A percentile compares a stretch with the other conserved stretches of the same genome.
Conservation (phyloP, 2,888 invertebrate genomes). For the Xestobium rufovillosum region DNA sequence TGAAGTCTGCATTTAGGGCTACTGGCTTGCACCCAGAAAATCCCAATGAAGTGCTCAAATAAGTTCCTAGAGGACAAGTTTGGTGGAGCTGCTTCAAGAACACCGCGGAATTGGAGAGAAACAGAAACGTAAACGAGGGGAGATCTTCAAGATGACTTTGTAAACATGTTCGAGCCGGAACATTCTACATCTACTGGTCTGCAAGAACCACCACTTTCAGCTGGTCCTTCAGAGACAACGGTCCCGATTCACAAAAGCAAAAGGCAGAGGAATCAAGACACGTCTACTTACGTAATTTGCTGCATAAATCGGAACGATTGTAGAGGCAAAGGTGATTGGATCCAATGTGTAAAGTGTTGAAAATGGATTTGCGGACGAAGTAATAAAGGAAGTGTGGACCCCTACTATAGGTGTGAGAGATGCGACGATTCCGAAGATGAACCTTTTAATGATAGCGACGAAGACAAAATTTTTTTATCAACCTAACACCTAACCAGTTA, state of each 20-base stretch:
- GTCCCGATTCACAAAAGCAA: neutral
- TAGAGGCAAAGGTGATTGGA: constrained; percentile 1
- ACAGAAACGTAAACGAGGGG: constrained; percentile 1
- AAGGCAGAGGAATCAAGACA: too few species aligned
- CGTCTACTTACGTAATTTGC: too few species aligned
- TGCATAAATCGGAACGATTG: neutral
- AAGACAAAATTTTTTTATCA: too few species aligned
- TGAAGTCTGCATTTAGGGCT: constrained; percentile 10
- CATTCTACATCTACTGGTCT: neutral
- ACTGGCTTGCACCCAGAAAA: neutral
- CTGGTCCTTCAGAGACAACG: too few species aligned
- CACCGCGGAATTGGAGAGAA: constrained; percentile 1
- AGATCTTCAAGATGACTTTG: neutral
- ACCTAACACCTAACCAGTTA: too few species aligned
- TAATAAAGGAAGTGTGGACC: too few species aligned
- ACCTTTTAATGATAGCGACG: too few species aligned
- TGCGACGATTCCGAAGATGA: too few species aligned
- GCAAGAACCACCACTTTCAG: neutral
- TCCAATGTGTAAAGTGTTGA: constrained; percentile 3
- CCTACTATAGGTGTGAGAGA: too few species aligned
- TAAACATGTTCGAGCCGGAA: neutral
- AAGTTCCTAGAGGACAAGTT: neutral
- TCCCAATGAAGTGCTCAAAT: neutral
- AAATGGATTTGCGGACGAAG: too few species aligned
- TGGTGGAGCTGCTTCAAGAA: constrained; percentile 1